These are phyloP conservation scores for Phalacrocorax aristotelis DNA, from an alignment of 2,113 vertebrate species.

Conservation along the genomic window DNA sequence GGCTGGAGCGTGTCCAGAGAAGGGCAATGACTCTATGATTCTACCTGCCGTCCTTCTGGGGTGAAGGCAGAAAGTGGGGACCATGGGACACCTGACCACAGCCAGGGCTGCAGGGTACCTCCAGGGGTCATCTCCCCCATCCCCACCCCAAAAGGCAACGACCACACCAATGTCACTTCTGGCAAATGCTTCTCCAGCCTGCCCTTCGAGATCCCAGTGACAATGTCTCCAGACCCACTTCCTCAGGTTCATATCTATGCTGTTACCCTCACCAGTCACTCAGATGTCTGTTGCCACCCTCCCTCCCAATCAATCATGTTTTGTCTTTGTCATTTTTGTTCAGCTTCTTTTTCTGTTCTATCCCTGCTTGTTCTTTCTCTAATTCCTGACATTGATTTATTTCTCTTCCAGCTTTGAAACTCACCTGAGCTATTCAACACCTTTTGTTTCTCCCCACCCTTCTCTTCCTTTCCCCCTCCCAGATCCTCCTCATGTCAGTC, in stretches of 20 bases:
- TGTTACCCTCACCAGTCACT: background rate
- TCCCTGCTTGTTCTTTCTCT: conserved; percentile 13
- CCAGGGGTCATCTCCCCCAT: too few relatives aligned
- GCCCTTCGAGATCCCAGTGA: background rate
- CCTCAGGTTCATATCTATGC: background rate
- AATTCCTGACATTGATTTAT: conserved; percentile 45
- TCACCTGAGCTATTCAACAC: background rate
- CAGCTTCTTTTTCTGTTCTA: conserved; percentile 30
- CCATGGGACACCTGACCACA: background rate
- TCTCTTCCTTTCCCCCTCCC: background rate
- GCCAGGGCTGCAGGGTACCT: background rate
- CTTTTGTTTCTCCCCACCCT: conserved; percentile 11
- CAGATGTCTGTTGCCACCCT: background rate
- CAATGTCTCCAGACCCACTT: background rate
- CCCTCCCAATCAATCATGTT: conserved; percentile 15
- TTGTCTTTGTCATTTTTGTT: conserved; percentile 16
- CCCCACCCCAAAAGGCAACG: background rate
- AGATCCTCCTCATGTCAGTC: background rate
- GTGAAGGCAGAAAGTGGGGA: background rate
- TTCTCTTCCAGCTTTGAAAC: background rate
- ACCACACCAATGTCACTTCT: background rate
- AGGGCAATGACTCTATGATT: too few relatives aligned
- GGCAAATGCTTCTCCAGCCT: background rate
- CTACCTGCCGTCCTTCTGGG: too few relatives aligned
- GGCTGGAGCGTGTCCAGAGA: too few relatives aligned